Percentiles rank a stretch among this genome's conserved stretches.
phyloP scores from a whole-genome alignment of 2,113 vertebrate species.

The Bombycilla garrulus region DNA sequence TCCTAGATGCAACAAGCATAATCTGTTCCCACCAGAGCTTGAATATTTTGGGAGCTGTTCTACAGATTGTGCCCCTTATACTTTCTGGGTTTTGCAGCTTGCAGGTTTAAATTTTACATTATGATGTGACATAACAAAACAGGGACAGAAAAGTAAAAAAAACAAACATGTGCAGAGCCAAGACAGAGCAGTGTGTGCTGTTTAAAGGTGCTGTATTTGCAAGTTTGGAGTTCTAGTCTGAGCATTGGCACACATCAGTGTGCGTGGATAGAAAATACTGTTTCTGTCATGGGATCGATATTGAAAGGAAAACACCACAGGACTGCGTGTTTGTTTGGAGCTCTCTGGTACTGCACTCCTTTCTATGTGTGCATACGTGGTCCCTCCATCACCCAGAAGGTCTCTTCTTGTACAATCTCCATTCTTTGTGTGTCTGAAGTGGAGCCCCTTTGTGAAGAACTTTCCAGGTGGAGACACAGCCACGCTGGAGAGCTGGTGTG shows the following conservation, averaged over 20 bases:
- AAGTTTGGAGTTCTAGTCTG: background rate
- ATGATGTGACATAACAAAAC: background rate
- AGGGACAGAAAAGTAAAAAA: background rate
- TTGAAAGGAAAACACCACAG: background rate
- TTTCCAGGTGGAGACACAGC: background rate
- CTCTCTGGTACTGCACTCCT: background rate
- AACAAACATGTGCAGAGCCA: background rate
- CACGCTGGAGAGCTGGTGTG: fast-evolving
- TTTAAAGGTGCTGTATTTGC: background rate
- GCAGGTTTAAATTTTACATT: background rate
- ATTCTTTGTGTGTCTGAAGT: fast-evolving
- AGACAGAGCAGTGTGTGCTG: background rate
- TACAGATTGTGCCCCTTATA: background rate
- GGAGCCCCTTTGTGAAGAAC: background rate
- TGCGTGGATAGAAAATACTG: background rate
- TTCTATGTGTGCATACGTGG: background rate
- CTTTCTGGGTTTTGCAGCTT: background rate
- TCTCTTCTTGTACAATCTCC: background rate
- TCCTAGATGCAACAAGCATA: background rate
- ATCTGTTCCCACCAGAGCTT: background rate
- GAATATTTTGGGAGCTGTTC: background rate
- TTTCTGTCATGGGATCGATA: fast-evolving
- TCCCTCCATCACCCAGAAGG: background rate
- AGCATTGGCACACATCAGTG: background rate
- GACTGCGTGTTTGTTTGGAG: background rate